Conservation (phyloP, 2,797 vertebrate genomes). For the Onychomys torridus region DNA sequence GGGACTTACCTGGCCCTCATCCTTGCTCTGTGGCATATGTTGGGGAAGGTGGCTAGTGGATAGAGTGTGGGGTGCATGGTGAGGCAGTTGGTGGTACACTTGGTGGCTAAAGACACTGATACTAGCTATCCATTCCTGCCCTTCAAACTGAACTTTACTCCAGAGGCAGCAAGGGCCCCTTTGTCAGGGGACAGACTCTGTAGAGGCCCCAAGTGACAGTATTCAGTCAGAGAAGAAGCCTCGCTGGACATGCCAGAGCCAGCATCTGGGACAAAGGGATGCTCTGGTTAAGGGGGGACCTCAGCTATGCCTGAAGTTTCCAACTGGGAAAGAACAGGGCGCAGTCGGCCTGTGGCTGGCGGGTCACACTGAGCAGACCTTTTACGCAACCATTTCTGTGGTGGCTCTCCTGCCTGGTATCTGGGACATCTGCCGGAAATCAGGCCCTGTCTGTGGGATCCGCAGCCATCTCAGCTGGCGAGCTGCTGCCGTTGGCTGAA, state of each 20-base stretch:
- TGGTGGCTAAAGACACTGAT: background rate
- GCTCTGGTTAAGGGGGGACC: conserved; percentile 33
- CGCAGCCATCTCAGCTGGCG: conserved; percentile 89
- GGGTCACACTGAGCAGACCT: conserved; percentile 82
- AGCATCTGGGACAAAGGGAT: background rate
- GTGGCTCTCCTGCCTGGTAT: conserved; percentile 89
- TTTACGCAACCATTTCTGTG: conserved; percentile 91
- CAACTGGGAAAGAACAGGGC: conserved; percentile 51
- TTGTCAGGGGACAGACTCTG: accelerated
- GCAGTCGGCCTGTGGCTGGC: conserved; percentile 81
- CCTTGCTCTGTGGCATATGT: accelerated
- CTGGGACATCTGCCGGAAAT: conserved; percentile 96
- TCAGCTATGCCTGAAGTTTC: conserved; percentile 67
- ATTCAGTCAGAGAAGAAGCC: background rate
- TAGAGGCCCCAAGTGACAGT: accelerated
- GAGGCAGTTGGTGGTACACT: accelerated
- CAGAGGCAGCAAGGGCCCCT: background rate
- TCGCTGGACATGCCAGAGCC: background rate
- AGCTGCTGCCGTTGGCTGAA: conserved; percentile 87
- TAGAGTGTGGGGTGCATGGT: accelerated
- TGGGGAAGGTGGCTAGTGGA: background rate
- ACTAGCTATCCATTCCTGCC: background rate
- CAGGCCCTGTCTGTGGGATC: conserved; percentile 93
- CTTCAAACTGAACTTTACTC: background rate
- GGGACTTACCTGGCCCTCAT: background rate